Evolutionary conservation across 2,797 vertebrate genomes (phyloP).

Genomic region (Australoheros facetus): DNA sequence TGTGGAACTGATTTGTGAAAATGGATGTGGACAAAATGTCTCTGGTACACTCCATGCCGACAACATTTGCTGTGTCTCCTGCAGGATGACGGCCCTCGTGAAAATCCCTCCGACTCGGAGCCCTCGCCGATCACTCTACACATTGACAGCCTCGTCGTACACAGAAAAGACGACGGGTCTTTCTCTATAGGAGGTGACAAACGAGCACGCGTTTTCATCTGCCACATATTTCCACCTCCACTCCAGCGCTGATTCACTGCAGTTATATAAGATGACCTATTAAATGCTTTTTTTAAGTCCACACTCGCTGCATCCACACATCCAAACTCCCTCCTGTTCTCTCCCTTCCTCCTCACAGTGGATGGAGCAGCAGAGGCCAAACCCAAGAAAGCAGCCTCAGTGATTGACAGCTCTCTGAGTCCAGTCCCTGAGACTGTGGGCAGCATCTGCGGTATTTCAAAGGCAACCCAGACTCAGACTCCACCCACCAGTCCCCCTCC

Average conservation of each 20-base stretch:
- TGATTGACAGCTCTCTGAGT: slow-evolving; percentile 55
- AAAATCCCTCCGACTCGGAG: slow-evolving; percentile 78
- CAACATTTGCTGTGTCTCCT: slow-evolving; percentile 7
- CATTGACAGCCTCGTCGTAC: slow-evolving; percentile 90
- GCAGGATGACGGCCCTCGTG: slow-evolving; percentile 90
- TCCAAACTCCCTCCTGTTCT: not conserved
- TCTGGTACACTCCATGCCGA: not conserved
- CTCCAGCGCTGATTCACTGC: slow-evolving; percentile 32
- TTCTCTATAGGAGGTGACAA: slow-evolving; percentile 89
- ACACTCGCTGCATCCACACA: slow-evolving; percentile 9
- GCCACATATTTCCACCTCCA: slow-evolving; percentile 27
- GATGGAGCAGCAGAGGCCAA: slow-evolving; percentile 54
- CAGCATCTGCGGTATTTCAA: slow-evolving; percentile 60
- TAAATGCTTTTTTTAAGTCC: slow-evolving; percentile 19
- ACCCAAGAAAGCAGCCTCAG: slow-evolving; percentile 44
- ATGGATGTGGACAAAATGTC: slow-evolving; percentile 13
- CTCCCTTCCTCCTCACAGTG: slow-evolving; percentile 38
- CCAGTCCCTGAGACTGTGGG: slow-evolving; percentile 60
- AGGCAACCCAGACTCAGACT: slow-evolving; percentile 82
- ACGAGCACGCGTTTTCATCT: not conserved
- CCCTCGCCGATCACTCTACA: slow-evolving; percentile 85
- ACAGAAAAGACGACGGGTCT: slow-evolving; percentile 91
- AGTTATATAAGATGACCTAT: slow-evolving; percentile 30
- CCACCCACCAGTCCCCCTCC: slow-evolving; percentile 61
- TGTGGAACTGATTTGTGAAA: slow-evolving; percentile 27